Base-by-base conservation (phyloP, 2,888 invertebrate species). In the Brachyopa scutellaris region DNA sequence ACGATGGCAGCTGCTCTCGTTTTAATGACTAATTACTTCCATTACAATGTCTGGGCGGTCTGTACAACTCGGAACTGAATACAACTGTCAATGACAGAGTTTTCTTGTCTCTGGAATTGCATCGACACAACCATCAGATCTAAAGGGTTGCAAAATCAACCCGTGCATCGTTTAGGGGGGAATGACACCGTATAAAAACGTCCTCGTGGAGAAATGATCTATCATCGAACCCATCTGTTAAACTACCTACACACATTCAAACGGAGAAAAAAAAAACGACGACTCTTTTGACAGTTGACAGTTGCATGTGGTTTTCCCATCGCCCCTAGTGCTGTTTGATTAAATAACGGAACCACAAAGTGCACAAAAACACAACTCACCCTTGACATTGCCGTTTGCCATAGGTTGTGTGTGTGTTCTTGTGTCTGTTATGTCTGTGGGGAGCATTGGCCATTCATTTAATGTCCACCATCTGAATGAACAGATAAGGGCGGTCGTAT, bases 21-120 rank as follows among this genome's bases (percentile, higher is more conserved):
- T 82, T 82, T 72, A 82, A 72, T 82, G 82, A 82, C 77, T 82
- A 82, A 82, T 82, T 77, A 77, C 77, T 36, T 26, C 77, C 59
- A 82, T 82, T 77, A 72, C 64, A 61, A 31, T 45, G 72, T 76
- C 74, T 79, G 53, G 69, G 49, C 40, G 69, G 53, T 70, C n/a
- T n/a, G n/a, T n/a, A n/a, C n/a, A n/a, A n/a, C n/a, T n/a, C 36
- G 70, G 21, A 67, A 42, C 40, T 26, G 53, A 76, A 26, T 66
- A 31, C 66, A 61, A 82, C 66, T 77, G 82, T 82, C 82, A 82
- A 66, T 70, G 66, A 11, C 82, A 77, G 59, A 45, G 38, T 49
- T 29, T 79, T 57, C 67, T 67, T 74, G 57, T 66, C 57, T 5
- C 9, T 6, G 29, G 15, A 69, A 62, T 17, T 51, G 55, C 67